Evolutionary conservation across 2,888 invertebrate genomes (phyloP), one percentile per base, ranked within the genome.

Genomic region (Microctonus aethiopoides): DNA sequence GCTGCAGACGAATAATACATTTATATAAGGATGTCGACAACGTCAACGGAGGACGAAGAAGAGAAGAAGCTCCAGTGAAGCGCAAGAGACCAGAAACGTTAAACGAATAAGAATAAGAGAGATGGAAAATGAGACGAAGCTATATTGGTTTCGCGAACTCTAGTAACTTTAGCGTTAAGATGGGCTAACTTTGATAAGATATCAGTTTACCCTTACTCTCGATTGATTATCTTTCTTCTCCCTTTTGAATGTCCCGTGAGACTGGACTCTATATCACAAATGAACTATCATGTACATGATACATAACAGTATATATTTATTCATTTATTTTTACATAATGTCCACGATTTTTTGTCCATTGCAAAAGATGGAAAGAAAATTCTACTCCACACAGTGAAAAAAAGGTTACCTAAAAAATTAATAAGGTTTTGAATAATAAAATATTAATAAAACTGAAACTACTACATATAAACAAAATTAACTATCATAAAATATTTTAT

Each of bases 141-240:
- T 16, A 46, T 16, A 46, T 70, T 72, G 72, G 72, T 62, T 70
- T 64, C 29, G 22, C 68, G 39, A 68, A 72, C 68, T 72, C 64
- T 54, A 36, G 68, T 39, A 76, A 74, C 74, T 74, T 76, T 72
- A 68, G 65, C 71, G 71, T 66, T 75, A 76, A 79, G 82, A 83
- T 83, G 80, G 79, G 77, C 78, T 78, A 84, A 84, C 80, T 84
- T 84, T 83, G 83, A 84, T 83, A 84, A 83, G 84, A 83, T 83
- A 84, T 81, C 80, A 77, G 81, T 81, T 83, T 82, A 82, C 80
- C 79, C 81, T 81, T 76, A 72, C 76, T 74, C 78, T 75, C 83
- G 82, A 83, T 84, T 84, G 84, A 84, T 84, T 84, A 83, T 82
- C 83, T 83, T 83, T 79, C 76, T 71, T 73, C 72, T 66, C 68